Evolutionary conservation across 2,113 vertebrate species (phyloP), one percentile per base, ranked within the genome.

Genomic region (Platichthys flesus): DNA sequence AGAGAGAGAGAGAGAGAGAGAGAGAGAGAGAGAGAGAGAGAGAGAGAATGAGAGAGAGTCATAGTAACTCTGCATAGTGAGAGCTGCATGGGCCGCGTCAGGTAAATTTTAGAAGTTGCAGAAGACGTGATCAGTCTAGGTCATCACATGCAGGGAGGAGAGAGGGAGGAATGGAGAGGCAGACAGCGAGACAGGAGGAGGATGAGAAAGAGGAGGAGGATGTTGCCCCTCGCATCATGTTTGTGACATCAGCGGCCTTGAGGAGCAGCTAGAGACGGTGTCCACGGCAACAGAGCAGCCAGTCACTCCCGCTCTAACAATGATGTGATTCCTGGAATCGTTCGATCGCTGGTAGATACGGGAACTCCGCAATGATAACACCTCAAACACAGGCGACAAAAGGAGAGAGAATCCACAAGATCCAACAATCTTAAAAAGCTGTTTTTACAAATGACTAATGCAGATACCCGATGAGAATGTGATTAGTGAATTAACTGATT

Each of bases 101-200:
- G 85, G 84, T 83, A 90, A 90, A 90, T 90, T 84, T 77, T 85
- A 89, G 83, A 92, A 83, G 72, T 88, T 80, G 82, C 74, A 83
- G 78, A 77, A 75, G 69, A 76, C 63, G 79, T 80, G 79, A 88
- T 89, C 82, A 85, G 73, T 67, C 59, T 26, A 65, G 70, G 71
- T 79, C 78, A 80, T 80, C 45, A 59, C 51, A 81, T 49, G 62
- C 45, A 71, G 59, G 66, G 77, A 52, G 62, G 59, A 40, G 59
- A 21, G 67, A 56, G 67, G 69, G 24, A 10, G 59, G 35, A 18
- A 7, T 60, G 51, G 67, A 61, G 47, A 72, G 59, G 37, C 61
- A 26, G 10, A 21, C 51, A 79, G 57, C 60, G 57, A 64, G 62
- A 61, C 47, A 64, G 63, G 55, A 56, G 35, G 71, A 75, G 51